These are phyloP conservation scores for Hydraecia micacea DNA, from an alignment of 2,888 invertebrate genomes.

Conservation along the genomic window DNA sequence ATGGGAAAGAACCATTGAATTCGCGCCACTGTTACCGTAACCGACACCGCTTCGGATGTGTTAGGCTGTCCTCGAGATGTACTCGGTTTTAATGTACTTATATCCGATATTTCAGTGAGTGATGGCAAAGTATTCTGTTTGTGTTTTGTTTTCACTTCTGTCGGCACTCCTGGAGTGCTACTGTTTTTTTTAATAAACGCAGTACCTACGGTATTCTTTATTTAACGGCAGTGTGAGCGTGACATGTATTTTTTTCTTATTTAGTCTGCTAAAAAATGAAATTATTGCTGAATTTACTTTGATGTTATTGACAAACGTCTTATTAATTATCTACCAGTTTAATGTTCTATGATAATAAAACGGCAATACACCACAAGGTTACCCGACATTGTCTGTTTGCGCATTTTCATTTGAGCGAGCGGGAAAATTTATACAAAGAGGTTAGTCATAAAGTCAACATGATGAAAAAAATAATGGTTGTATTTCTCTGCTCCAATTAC, in stretches of 20 bases:
- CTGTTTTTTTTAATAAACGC: no score
- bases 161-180: no score
- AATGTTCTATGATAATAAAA: constrained; percentile 3
- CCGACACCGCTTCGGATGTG: no score
- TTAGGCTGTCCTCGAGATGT: no score
- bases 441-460: constrained; percentile 25
- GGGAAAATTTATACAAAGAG: constrained; percentile 15
- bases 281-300: not conserved
- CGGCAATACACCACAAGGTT: constrained; percentile 25
- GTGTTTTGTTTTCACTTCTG: no score
- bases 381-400: constrained; percentile 11
- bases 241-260: not conserved
- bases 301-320: not conserved
- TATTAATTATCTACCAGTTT: constrained; percentile 5
- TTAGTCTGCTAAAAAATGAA: no score
- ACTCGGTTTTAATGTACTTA: no score
- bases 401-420: not conserved
- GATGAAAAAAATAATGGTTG: constrained; percentile 11
- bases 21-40: no score
- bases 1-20: no score
- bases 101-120: no score
- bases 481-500: constrained; percentile 19
- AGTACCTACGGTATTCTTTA: not conserved
- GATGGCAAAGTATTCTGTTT: no score
- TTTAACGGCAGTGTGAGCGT: not conserved